Evolutionary conservation across 2,113 vertebrate species (phyloP).

Genomic region (Ornithorhynchus anatinus): DNA sequence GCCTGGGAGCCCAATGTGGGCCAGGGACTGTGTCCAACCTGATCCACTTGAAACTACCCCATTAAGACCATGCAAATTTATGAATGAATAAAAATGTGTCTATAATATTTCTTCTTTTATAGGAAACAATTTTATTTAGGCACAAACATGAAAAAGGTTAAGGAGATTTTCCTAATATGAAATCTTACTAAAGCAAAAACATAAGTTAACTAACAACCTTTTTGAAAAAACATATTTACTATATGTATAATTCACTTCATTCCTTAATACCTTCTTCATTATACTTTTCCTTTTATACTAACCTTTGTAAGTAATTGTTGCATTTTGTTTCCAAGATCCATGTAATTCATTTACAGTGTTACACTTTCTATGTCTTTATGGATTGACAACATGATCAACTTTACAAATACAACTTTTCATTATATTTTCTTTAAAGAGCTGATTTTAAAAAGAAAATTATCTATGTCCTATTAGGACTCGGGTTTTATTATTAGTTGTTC

Average conservation of each 20-base stretch:
- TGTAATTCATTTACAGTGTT: not conserved
- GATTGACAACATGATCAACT: not conserved
- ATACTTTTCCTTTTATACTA: not conserved
- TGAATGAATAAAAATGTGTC: not conserved
- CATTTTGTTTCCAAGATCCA: not conserved
- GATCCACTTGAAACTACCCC: too few species aligned
- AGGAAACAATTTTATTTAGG: not conserved
- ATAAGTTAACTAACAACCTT: too few species aligned
- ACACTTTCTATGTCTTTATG: not conserved
- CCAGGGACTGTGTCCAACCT: too few species aligned
- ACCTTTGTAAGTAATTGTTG: not conserved
- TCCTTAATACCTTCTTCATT: too few species aligned
- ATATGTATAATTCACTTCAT: too few species aligned
- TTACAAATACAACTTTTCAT: not conserved
- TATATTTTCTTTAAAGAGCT: not conserved
- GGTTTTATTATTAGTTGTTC: not conserved
- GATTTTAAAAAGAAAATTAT: not conserved
- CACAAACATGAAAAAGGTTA: not conserved
- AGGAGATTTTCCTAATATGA: rapidly evolving
- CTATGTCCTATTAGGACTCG: too few species aligned
- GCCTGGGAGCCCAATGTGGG: too few species aligned
- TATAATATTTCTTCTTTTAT: not conserved
- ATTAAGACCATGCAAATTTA: not conserved
- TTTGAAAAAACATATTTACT: not conserved
- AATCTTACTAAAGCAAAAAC: too few species aligned